Percentiles rank a stretch among this genome's conserved stretches.
Conservation (phyloP, 2,888 invertebrate genomes). For the Drosophila nr. perissopoda region DNA sequence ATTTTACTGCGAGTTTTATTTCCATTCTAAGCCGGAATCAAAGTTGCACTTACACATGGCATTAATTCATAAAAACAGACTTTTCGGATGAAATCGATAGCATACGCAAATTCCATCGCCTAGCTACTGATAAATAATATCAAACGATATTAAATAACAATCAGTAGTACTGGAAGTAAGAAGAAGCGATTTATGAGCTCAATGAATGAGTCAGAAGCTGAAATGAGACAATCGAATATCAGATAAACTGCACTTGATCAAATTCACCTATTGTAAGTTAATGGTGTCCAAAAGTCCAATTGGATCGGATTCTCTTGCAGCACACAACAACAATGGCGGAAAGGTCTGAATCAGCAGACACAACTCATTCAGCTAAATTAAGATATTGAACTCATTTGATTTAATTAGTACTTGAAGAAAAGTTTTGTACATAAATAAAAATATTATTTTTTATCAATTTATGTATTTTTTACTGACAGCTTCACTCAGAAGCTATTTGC, state of each 20-base stretch:
- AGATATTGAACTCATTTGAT: neutral
- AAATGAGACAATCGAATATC: slow-evolving; percentile 44
- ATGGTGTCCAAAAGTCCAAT: slow-evolving; percentile 28
- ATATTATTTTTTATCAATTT: neutral
- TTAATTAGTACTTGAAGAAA: neutral
- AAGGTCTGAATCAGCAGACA: neutral
- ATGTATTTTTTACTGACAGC: neutral
- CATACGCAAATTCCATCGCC: slow-evolving; percentile 51
- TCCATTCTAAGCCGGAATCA: slow-evolving; percentile 34
- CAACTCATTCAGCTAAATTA: neutral
- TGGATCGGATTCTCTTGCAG: slow-evolving; percentile 16
- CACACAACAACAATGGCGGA: neutral
- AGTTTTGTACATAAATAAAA: neutral
- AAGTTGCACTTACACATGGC: slow-evolving; percentile 60
- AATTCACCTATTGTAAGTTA: neutral
- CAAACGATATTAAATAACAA: slow-evolving; percentile 27
- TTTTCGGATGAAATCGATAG: slow-evolving; percentile 62
- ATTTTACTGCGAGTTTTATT: slow-evolving; percentile 40
- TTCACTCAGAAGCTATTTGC: neutral
- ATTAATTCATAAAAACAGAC: slow-evolving; percentile 56
- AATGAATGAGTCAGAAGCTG: slow-evolving; percentile 50
- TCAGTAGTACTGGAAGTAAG: neutral
- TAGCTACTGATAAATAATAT: slow-evolving; percentile 48
- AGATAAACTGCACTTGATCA: slow-evolving; percentile 24
- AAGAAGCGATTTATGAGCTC: slow-evolving; percentile 20